Percentiles rank a stretch among this genome's conserved stretches.
Evolutionary conservation across 2,113 vertebrate genomes (phyloP).

Genomic region (Psilopogon haemacephalus): DNA sequence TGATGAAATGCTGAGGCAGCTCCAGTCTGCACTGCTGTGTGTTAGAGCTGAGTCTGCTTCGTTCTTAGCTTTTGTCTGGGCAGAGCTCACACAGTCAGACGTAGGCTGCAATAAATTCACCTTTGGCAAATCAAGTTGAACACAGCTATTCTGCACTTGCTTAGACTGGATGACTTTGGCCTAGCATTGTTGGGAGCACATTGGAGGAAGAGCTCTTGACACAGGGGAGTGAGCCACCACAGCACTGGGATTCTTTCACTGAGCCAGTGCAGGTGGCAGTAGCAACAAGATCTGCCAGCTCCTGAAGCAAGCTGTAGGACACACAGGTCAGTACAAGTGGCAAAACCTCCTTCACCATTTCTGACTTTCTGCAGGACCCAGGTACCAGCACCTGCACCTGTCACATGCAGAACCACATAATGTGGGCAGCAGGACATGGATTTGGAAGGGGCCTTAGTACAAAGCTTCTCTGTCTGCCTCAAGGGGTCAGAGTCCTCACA

Average conservation of each 20-base stretch:
- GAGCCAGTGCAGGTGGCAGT: fast-evolving
- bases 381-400: neutral
- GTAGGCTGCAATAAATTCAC: neutral
- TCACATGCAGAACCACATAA: neutral
- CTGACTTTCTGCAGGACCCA: neutral
- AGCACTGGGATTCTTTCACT: neutral
- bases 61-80: fast-evolving
- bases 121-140: neutral
- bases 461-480: neutral
- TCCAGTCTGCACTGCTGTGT: neutral
- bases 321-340: neutral
- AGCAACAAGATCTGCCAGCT: neutral
- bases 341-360: neutral
- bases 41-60: neutral
- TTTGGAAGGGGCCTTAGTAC: neutral
- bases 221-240: fast-evolving
- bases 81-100: fast-evolving
- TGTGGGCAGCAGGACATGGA: neutral
- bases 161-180: neutral
- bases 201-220: neutral
- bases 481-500: neutral
- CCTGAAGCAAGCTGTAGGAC: neutral
- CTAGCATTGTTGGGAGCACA: neutral
- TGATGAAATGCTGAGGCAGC: neutral
- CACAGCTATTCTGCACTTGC: neutral